phyloP scores from a whole-genome alignment of 2,113 vertebrate genomes.

The Esox niger region DNA sequence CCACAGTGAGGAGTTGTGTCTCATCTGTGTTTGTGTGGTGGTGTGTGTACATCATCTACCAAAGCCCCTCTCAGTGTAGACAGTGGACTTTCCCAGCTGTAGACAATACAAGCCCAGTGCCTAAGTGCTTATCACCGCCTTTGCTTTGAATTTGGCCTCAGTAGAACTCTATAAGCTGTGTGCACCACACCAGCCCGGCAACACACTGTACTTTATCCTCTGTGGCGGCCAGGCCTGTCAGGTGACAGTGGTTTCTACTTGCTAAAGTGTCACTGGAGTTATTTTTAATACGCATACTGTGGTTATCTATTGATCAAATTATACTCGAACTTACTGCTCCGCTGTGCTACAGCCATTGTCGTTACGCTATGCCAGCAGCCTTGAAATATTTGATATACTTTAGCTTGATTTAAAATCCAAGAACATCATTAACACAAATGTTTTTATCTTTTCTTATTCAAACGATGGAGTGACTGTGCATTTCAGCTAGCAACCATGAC shows the following conservation, averaged over 20 bases:
- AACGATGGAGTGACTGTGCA: too few relatives aligned
- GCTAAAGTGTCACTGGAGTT: background rate
- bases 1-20: constrained; percentile 11
- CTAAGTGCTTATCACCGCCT: background rate
- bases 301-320: background rate
- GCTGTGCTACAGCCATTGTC: too few relatives aligned
- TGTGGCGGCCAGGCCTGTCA: too few relatives aligned
- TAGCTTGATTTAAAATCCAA: too few relatives aligned
- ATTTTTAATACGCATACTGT: background rate
- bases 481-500: too few relatives aligned
- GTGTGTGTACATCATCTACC: background rate
- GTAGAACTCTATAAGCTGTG: background rate
- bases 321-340: background rate
- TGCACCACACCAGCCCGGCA: background rate
- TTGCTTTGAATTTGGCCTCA: background rate
- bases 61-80: background rate
- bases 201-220: background rate
- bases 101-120: background rate
- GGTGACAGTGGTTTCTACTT: background rate
- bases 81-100: too few relatives aligned
- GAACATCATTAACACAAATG: too few relatives aligned
- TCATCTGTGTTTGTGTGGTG: background rate
- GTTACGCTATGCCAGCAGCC: too few relatives aligned
- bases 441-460: too few relatives aligned
- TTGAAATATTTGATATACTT: too few relatives aligned